Percentiles rank a stretch among this genome's conserved stretches.
Conservation (phyloP, 2,797 vertebrate genomes). For the Lates japonicus region DNA sequence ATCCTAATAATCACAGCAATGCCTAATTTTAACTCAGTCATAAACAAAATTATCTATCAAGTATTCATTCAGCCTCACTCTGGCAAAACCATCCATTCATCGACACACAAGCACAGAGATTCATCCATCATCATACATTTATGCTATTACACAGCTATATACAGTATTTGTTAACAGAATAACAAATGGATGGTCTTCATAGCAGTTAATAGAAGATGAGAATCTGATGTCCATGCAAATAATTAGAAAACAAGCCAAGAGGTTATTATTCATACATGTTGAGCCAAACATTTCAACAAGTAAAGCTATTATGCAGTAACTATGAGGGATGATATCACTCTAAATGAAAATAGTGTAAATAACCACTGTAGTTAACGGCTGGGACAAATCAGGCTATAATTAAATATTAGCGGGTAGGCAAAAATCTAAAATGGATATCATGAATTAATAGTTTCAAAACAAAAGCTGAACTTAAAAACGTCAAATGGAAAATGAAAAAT, state of each 20-base stretch:
- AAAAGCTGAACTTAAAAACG: not conserved
- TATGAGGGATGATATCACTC: conserved; percentile 39
- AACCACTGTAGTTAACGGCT: not conserved
- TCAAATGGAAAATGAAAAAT: not conserved
- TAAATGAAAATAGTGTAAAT: not conserved
- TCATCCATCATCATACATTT: conserved; percentile 38
- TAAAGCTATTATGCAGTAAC: conserved; percentile 34
- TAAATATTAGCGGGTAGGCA: not conserved
- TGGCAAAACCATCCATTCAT: conserved; percentile 40
- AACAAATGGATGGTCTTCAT: conserved; percentile 65
- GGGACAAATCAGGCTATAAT: not conserved
- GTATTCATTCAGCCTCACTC: conserved; percentile 34
- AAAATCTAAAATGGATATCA: not conserved
- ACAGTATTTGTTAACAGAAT: conserved; percentile 59
- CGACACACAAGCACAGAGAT: conserved; percentile 31
- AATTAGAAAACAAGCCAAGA: conserved; percentile 68
- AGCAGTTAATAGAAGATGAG: conserved; percentile 80
- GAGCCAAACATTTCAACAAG: conserved; percentile 53
- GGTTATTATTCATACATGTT: conserved; percentile 63
- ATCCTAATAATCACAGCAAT: conserved; percentile 2
- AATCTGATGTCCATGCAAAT: conserved; percentile 80
- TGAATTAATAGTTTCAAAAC: not conserved
- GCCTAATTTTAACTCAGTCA: not conserved
- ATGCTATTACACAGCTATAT: conserved; percentile 34
- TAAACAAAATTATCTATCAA: conserved; percentile 5